Percentiles rank a stretch among this genome's conserved stretches.
Evolutionary conservation across 2,797 vertebrate genomes (phyloP).

Genomic region (Aselliscus stoliczkanus): DNA sequence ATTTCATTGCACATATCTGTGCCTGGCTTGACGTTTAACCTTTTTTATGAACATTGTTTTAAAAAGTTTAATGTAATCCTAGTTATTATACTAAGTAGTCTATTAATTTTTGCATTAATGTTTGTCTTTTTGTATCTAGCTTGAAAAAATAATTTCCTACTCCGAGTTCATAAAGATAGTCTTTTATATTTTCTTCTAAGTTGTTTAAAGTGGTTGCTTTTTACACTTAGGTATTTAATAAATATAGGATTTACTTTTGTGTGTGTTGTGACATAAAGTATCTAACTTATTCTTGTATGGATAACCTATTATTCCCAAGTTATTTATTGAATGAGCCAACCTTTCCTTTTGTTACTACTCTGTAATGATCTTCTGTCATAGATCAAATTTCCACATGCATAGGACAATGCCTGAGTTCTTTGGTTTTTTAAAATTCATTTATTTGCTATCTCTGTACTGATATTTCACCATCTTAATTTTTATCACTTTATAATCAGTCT

Average conservation of each 20-base stretch:
- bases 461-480: background rate
- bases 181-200: background rate
- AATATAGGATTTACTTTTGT: background rate
- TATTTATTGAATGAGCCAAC: background rate
- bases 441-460: background rate
- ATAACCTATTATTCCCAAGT: background rate
- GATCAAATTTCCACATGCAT: background rate
- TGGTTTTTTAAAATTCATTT: background rate
- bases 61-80: background rate
- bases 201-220: background rate
- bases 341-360: background rate
- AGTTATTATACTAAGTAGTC: background rate
- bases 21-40: background rate
- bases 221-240: background rate
- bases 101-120: background rate
- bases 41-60: background rate
- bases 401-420: background rate
- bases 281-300: background rate
- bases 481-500: background rate
- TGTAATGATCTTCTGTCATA: background rate
- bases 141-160: constrained; percentile 13
- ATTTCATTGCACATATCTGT: background rate
- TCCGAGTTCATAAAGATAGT: background rate
- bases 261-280: background rate
- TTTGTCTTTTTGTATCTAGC: background rate